A percentile compares a stretch with the other conserved stretches of the same genome.
Conservation (phyloP, 2,888 invertebrate genomes). For the Camptogramma bilineatum region DNA sequence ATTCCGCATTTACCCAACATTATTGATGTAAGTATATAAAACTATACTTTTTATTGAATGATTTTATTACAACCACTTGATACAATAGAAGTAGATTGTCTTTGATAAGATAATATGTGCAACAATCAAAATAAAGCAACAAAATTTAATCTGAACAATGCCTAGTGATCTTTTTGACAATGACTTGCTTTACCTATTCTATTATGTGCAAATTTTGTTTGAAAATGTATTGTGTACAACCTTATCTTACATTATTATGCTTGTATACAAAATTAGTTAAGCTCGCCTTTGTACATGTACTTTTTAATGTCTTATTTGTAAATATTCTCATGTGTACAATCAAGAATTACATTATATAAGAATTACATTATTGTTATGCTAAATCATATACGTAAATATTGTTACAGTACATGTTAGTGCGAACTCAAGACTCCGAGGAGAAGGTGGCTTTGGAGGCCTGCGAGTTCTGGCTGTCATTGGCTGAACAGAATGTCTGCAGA, state of each 20-base stretch:
- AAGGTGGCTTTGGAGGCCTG: conserved; percentile 99
- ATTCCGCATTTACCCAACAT: conserved; percentile 98
- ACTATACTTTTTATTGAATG: no score
- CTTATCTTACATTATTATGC: conserved; percentile 4
- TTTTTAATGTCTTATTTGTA: no score
- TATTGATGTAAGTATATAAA: conserved; percentile 92
- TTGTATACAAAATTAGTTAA: background rate
- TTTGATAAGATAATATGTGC: background rate
- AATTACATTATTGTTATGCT: conserved; percentile 11
- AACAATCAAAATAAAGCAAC: background rate
- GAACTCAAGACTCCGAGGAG: conserved; percentile 97
- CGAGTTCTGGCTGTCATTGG: conserved; percentile 99
- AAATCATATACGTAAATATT: conserved; percentile 15
- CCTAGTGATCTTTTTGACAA: background rate
- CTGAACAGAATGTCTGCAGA: conserved; percentile 97
- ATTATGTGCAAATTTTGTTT: background rate
- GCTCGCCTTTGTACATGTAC: no score
- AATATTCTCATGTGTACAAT: no score
- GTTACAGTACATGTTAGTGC: conserved; percentile 94
- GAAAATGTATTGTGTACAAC: background rate
- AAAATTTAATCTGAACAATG: background rate
- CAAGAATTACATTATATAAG: no score
- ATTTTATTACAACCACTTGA: background rate
- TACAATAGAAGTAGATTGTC: background rate
- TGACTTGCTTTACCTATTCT: background rate